Evolutionary conservation across 2,797 vertebrate genomes (phyloP).

Genomic region (Thamnophis elegans): DNA sequence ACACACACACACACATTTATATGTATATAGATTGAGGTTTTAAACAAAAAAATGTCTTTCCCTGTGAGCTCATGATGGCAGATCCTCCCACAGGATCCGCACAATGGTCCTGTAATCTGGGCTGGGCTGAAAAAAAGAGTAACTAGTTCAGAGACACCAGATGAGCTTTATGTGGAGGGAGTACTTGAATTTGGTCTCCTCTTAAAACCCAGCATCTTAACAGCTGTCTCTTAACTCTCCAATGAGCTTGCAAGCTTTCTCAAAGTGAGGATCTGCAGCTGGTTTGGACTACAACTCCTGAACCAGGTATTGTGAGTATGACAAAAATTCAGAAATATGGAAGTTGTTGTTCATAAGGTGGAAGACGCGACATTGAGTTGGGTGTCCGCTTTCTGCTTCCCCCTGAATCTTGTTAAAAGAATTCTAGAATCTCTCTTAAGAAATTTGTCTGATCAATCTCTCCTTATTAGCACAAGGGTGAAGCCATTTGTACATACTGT

Average conservation of each 20-base stretch:
- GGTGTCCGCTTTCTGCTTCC: not conserved
- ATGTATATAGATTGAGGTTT: not conserved
- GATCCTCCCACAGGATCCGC: not conserved
- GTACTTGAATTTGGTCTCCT: not conserved
- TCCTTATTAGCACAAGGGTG: not conserved
- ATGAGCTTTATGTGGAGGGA: not conserved
- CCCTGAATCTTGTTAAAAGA: not conserved
- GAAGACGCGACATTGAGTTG: not conserved
- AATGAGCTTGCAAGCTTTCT: not conserved
- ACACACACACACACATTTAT: too few species aligned
- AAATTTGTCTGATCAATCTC: not conserved
- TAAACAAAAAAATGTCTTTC: not conserved
- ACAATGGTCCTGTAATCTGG: not conserved
- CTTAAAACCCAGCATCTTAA: not conserved
- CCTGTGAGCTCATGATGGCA: not conserved
- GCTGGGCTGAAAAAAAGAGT: not conserved
- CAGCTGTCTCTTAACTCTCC: not conserved
- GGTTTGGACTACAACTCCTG: not conserved
- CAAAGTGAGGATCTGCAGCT: not conserved
- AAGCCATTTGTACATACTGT: not conserved
- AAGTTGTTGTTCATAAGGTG: not conserved
- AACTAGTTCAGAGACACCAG: not conserved
- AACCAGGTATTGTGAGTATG: not conserved
- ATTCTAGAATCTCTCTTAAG: not conserved
- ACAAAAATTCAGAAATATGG: not conserved